These are phyloP conservation scores for Trichoplusia ni DNA, from an alignment of 1,140 invertebrate species.

Conservation along the genomic window DNA sequence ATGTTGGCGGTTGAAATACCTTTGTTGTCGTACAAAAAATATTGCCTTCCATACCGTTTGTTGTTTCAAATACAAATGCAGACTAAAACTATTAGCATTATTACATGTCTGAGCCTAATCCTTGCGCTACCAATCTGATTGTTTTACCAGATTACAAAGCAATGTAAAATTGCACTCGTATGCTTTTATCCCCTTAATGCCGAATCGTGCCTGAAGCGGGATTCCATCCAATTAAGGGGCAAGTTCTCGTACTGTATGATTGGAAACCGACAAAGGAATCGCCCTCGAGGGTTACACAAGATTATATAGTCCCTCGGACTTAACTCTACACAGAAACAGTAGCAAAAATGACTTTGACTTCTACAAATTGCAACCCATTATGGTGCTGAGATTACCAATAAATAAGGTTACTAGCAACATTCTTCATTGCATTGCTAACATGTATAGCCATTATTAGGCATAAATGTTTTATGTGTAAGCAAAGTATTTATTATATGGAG, in stretches of 20 bases:
- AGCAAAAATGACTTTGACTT: constrained; percentile 39
- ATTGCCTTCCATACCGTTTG: constrained; percentile 4
- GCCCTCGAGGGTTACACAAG: constrained; percentile 24
- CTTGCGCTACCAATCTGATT: constrained; percentile 17
- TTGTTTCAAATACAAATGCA: constrained; percentile 1
- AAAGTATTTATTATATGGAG: not conserved
- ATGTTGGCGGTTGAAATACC: not conserved
- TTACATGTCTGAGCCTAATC: constrained; percentile 23
- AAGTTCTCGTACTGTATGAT: constrained; percentile 47
- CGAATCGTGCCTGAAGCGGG: constrained; percentile 39
- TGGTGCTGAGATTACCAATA: constrained; percentile 3
- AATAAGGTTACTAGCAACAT: not conserved
- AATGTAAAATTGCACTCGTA: constrained; percentile 45
- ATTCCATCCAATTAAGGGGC: constrained; percentile 52
- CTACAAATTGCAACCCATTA: constrained; percentile 15
- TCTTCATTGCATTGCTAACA: not conserved
- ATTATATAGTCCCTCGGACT: constrained; percentile 36
- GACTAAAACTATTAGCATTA: constrained; percentile 27
- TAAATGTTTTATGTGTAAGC: too few species aligned
- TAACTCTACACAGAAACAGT: constrained; percentile 43
- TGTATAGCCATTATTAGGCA: too few species aligned
- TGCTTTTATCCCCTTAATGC: constrained; percentile 33
- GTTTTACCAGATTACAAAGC: constrained; percentile 31
- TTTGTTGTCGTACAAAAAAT: constrained; percentile 15
- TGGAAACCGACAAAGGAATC: constrained; percentile 44